A percentile compares a stretch with the other conserved stretches of the same genome.
Evolutionary conservation across 2,888 invertebrate species (phyloP).

Genomic region (Troides oblongomaculatus): DNA sequence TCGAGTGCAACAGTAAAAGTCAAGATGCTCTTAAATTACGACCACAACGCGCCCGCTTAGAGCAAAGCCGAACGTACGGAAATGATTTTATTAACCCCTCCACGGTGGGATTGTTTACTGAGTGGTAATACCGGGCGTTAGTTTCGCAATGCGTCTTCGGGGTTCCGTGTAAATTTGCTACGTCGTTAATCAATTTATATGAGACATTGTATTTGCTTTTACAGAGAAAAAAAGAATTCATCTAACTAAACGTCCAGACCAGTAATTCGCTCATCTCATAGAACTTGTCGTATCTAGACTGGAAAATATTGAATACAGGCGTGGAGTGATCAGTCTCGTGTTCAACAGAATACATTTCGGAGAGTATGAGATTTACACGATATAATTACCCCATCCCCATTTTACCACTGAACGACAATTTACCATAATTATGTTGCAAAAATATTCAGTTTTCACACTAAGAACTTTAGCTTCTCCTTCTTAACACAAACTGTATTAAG

Average conservation of each 20-base stretch:
- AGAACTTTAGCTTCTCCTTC: too few species aligned
- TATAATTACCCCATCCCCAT: too few species aligned
- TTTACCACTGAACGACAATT: too few species aligned
- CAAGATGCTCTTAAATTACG: slow-evolving; percentile 62
- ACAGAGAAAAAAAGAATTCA: not conserved
- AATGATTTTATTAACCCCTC: slow-evolving; percentile 72
- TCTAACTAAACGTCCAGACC: not conserved
- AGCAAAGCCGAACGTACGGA: slow-evolving; percentile 51
- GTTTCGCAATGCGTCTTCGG: slow-evolving; percentile 36
- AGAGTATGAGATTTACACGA: too few species aligned
- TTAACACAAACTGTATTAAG: too few species aligned
- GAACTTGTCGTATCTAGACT: too few species aligned
- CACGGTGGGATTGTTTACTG: slow-evolving; percentile 56
- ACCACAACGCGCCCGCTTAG: slow-evolving; percentile 46
- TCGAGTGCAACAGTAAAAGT: slow-evolving; percentile 69
- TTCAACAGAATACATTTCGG: too few species aligned
- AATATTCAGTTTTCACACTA: too few species aligned
- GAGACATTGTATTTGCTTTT: slow-evolving; percentile 1
- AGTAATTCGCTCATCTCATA: too few species aligned
- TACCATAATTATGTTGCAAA: too few species aligned
- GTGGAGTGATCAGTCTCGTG: too few species aligned
- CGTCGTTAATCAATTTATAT: slow-evolving; percentile 4
- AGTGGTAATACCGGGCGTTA: slow-evolving; percentile 29
- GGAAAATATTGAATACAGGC: too few species aligned
- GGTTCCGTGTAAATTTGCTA: slow-evolving; percentile 31